Conservation (phyloP, 2,888 invertebrate species). For the Apotomis capreana region DNA sequence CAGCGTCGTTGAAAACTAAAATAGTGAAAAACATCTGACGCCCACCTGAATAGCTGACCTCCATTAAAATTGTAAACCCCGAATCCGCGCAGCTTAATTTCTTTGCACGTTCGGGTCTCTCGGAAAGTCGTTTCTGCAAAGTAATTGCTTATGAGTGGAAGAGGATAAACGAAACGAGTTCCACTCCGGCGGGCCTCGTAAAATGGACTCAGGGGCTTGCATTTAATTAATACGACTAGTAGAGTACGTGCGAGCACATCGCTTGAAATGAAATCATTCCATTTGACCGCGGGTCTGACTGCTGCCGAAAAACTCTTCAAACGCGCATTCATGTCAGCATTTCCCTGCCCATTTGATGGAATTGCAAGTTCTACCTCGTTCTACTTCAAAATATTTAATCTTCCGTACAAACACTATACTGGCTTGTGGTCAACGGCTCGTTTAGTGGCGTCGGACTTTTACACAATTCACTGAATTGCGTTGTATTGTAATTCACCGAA, state of each 20-base stretch:
- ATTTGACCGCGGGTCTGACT: slow-evolving; percentile 71
- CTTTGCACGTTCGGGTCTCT: slow-evolving; percentile 73
- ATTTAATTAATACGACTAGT: slow-evolving; percentile 80
- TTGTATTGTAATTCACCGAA: slow-evolving; percentile 43
- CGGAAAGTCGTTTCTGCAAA: slow-evolving; percentile 75
- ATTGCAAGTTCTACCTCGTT: slow-evolving; percentile 47
- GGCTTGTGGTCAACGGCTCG: slow-evolving; percentile 32
- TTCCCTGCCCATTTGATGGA: slow-evolving; percentile 52
- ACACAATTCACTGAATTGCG: slow-evolving; percentile 36
- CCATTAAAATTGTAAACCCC: slow-evolving; percentile 67
- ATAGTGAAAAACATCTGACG: slow-evolving; percentile 50
- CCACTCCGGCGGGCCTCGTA: slow-evolving; percentile 73
- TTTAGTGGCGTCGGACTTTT: slow-evolving; percentile 29
- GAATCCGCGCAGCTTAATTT: slow-evolving; percentile 74
- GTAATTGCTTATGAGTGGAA: slow-evolving; percentile 82
- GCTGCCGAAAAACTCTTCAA: slow-evolving; percentile 61
- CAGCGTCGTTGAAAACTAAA: slow-evolving; percentile 29
- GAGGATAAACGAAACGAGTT: slow-evolving; percentile 80
- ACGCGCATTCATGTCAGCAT: slow-evolving; percentile 57
- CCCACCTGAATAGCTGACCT: slow-evolving; percentile 61
- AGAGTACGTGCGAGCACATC: slow-evolving; percentile 74
- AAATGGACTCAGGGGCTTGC: slow-evolving; percentile 80
- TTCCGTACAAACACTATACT: background rate
- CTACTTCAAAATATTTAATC: slow-evolving; percentile 40
- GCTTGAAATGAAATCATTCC: slow-evolving; percentile 71